These are phyloP conservation scores for Melanaphis sacchari DNA, from an alignment of 1,140 invertebrate genomes.

Conservation along the genomic window DNA sequence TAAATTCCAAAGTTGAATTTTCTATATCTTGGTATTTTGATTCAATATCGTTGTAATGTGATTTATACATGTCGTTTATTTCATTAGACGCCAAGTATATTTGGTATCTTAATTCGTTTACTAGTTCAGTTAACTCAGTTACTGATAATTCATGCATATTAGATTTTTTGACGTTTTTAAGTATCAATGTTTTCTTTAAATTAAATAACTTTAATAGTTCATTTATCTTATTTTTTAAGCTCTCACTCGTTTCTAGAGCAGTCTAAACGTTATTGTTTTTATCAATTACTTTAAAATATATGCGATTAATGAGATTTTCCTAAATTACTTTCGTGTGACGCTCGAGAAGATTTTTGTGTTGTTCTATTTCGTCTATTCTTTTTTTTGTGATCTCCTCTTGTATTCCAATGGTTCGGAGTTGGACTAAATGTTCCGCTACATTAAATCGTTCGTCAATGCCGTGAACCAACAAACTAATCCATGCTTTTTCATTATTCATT, in stretches of 20 bases:
- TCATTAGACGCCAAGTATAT: not conserved
- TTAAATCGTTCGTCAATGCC: not conserved
- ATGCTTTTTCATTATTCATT: not conserved
- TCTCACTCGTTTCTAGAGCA: not conserved
- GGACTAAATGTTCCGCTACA: not conserved
- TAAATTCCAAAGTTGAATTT: not conserved
- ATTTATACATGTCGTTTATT: not conserved
- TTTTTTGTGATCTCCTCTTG: not conserved
- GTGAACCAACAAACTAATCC: not conserved
- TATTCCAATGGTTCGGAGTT: not conserved
- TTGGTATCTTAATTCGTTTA: not conserved
- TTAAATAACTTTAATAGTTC: not conserved
- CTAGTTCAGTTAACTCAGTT: not conserved
- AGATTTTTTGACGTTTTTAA: not conserved
- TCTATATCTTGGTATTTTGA: not conserved
- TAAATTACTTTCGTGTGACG: not conserved
- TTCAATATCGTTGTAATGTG: not conserved
- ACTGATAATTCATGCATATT: not conserved
- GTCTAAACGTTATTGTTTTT: not conserved
- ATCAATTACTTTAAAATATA: not conserved
- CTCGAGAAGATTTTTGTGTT: constrained; percentile 8
- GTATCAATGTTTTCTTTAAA: not conserved
- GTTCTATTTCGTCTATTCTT: constrained; percentile 20
- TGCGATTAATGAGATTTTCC: not conserved
- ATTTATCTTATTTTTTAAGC: not conserved